A percentile compares a stretch with the other conserved stretches of the same genome.
phyloP scores from a whole-genome alignment of 2,113 vertebrate genomes.

The Bungarus multicinctus region DNA sequence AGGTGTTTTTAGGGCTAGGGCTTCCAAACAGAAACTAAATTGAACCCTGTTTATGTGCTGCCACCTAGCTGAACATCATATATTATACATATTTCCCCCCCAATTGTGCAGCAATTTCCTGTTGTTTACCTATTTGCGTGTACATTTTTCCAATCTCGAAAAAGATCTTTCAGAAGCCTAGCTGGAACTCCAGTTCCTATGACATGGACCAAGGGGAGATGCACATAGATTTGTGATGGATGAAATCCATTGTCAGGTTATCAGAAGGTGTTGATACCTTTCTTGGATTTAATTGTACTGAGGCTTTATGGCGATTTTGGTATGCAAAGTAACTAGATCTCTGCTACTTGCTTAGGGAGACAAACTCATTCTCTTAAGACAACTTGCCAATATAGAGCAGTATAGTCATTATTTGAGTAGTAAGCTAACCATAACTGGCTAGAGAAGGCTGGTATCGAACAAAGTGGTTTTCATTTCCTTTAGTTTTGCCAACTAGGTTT shows the following conservation, averaged over 20 bases:
- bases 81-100: background rate
- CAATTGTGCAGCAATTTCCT: background rate
- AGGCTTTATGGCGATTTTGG: background rate
- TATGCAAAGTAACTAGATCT: background rate
- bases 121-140: background rate
- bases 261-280: background rate
- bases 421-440: background rate
- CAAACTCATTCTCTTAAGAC: background rate
- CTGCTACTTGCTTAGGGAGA: background rate
- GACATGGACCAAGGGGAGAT: background rate
- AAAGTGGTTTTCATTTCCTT: background rate
- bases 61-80: background rate
- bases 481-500: background rate
- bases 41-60: background rate
- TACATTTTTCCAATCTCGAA: background rate
- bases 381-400: background rate
- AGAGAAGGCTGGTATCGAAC: background rate
- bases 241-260: background rate
- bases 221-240: background rate
- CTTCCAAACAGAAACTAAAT: background rate
- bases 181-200: background rate
- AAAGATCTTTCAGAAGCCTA: background rate
- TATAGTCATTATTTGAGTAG: background rate
- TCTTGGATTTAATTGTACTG: background rate
- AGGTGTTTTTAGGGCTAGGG: background rate